Percentiles rank a stretch among this genome's conserved stretches.
phyloP scores from a whole-genome alignment of 2,888 invertebrate species.

The Lamellibrachia columna region DNA sequence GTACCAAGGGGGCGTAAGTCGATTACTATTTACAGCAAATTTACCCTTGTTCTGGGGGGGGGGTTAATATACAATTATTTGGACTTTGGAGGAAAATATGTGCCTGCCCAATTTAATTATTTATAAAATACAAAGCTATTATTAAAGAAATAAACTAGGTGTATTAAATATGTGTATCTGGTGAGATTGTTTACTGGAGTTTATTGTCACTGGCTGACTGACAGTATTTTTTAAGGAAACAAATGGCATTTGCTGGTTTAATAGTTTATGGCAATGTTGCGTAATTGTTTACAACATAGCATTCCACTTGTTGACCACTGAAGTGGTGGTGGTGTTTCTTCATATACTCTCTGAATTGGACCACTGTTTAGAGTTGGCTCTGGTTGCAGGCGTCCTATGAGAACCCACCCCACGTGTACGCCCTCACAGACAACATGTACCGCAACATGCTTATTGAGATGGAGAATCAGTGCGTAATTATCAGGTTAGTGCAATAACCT shows the following conservation, averaged over 20 bases:
- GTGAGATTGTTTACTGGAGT: no score
- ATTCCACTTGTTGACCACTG: background rate
- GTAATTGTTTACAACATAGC: background rate
- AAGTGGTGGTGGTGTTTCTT: background rate
- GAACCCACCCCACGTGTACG: constrained; percentile 78
- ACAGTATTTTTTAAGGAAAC: no score
- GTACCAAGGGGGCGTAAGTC: constrained; percentile 66
- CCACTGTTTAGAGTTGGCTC: background rate
- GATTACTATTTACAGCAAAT: background rate
- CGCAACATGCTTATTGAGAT: constrained; percentile 77
- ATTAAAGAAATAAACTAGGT: no score
- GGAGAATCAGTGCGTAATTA: constrained; percentile 78
- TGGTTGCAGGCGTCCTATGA: constrained; percentile 73
- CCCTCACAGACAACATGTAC: constrained; percentile 77
- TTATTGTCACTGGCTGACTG: no score
- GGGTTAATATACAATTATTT: no score
- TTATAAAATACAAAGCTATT: no score
- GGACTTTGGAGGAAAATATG: no score
- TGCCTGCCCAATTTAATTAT: no score
- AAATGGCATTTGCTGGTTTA: background rate
- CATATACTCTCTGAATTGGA: background rate
- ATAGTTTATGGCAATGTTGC: background rate
- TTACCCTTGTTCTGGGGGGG: background rate
- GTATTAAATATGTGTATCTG: no score
- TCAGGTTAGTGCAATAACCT: constrained; percentile 68